Conservation (phyloP, 2,113 vertebrate species). For the Xiphophorus couchianus region DNA sequence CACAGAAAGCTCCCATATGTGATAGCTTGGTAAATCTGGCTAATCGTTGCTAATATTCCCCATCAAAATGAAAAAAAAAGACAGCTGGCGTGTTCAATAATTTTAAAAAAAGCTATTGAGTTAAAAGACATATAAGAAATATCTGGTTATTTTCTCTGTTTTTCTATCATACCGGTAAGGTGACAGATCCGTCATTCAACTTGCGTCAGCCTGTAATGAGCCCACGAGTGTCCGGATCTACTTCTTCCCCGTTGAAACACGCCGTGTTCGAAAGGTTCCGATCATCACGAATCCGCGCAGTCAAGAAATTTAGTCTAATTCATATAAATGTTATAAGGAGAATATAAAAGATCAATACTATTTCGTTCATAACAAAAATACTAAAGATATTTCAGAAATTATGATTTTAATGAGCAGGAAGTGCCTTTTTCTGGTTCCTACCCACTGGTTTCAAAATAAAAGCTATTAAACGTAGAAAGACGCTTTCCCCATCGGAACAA, state of each 20-base stretch:
- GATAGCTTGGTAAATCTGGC: slow-evolving; percentile 19
- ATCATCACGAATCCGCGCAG: rapidly evolving
- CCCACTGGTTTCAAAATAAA: slow-evolving; percentile 50
- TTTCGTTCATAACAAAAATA: neutral
- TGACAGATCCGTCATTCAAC: slow-evolving; percentile 61
- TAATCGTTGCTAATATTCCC: neutral
- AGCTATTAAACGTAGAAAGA: rapidly evolving
- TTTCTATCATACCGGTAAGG: slow-evolving; percentile 39
- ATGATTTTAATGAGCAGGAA: neutral
- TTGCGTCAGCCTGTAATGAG: slow-evolving; percentile 73
- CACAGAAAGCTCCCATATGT: slow-evolving; percentile 34
- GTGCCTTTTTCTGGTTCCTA: neutral
- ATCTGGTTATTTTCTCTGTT: neutral
- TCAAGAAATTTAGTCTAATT: rapidly evolving
- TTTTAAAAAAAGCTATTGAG: neutral
- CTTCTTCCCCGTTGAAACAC: slow-evolving; percentile 37
- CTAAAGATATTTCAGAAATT: neutral
- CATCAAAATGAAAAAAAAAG: neutral
- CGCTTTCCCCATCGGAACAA: rapidly evolving
- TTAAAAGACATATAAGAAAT: neutral
- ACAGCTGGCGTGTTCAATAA: neutral
- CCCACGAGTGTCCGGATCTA: slow-evolving; percentile 29
- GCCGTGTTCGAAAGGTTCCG: slow-evolving; percentile 30
- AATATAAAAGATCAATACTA: too few species aligned
- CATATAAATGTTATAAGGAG: too few species aligned